Evolutionary conservation across 1,140 invertebrate genomes (phyloP), one percentile per base, ranked within the genome.

Genomic region (Hycleus phaleratus): DNA sequence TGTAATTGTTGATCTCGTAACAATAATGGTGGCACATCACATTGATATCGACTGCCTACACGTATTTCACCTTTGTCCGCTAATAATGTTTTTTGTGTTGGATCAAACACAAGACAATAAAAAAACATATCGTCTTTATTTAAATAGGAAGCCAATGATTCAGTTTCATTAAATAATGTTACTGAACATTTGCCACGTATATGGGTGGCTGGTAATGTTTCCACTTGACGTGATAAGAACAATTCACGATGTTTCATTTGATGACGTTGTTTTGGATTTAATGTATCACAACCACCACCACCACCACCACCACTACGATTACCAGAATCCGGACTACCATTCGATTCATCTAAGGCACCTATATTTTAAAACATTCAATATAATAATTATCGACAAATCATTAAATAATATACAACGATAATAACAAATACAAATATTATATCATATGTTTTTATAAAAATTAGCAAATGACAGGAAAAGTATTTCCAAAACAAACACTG

Each of bases 61-160:
- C 91, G 80, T 71, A 85, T 85, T 81, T 96, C 93, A 72, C 95
- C 95, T 82, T 97, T 96, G 78, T 99, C 97, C 65, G 96, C 96
- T 70, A 98, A 82, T 70, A 99, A 82, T 69, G 97, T 99, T 79
- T 97, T 97, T 79, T 98, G 94, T 75, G 91, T 86, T 59, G 96
- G 96, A 82, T 99, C 97, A 78, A 97, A 99, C 61, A 99, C 97
- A 74, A 99, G 82, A 73, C 96, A 98, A 79, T 99, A 99, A 78
- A 98, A 99, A 83, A 99, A 99, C 72, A 91, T 90, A 77, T 99
- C 95, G 83, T 98, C 95, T 82, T 94, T 95, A 78, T 93, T 93
- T 63, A 98, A 82, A 81, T 99, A 99, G 73, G 92, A 95, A 66
- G 88, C 80, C 65, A 96, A 80, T 63, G 92, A 92, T 80, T 99